A percentile compares a stretch with the other conserved stretches of the same genome.
phyloP scores from a whole-genome alignment of 30 jellyfish, hydroid and myxozoan genomes.

The Pseudorhiza aurosa region DNA sequence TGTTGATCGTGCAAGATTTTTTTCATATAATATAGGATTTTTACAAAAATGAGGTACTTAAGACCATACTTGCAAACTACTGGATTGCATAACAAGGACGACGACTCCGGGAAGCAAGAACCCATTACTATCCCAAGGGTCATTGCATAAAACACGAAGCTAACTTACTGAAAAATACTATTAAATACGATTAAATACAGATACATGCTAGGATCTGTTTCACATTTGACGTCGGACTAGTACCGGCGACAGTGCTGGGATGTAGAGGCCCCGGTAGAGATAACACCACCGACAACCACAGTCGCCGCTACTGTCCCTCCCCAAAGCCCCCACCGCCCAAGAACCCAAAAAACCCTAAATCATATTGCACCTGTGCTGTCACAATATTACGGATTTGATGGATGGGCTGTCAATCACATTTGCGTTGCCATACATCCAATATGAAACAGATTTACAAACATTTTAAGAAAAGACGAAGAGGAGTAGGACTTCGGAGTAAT shows the following conservation, averaged over 20 bases:
- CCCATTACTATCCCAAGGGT: conserved; percentile 9
- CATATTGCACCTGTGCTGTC: no score
- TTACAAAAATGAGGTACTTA: neutral
- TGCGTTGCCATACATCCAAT: conserved; percentile 2
- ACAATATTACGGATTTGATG: conserved; percentile 14
- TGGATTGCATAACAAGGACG: no score
- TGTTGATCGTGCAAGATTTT: no score
- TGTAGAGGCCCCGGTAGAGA: no score
- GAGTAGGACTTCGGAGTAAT: conserved; percentile 4
- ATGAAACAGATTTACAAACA: neutral
- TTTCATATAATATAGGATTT: neutral
- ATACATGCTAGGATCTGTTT: neutral
- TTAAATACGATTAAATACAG: no score
- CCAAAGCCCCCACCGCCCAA: conserved; percentile 6
- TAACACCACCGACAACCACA: no score
- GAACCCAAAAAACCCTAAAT: conserved; percentile 16
- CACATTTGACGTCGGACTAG: conserved; percentile 9
- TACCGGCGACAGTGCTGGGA: no score
- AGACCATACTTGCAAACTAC: neutral
- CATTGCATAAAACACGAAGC: conserved; percentile 9
- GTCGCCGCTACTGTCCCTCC: conserved; percentile 3
- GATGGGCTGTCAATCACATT: conserved; percentile 15
- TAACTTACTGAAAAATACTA: neutral
- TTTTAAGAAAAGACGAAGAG: neutral
- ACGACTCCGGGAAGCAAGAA: conserved; percentile 4